These are phyloP conservation scores for Simalia tracyae DNA, from an alignment of 2,797 vertebrate species.

Conservation along the genomic window DNA sequence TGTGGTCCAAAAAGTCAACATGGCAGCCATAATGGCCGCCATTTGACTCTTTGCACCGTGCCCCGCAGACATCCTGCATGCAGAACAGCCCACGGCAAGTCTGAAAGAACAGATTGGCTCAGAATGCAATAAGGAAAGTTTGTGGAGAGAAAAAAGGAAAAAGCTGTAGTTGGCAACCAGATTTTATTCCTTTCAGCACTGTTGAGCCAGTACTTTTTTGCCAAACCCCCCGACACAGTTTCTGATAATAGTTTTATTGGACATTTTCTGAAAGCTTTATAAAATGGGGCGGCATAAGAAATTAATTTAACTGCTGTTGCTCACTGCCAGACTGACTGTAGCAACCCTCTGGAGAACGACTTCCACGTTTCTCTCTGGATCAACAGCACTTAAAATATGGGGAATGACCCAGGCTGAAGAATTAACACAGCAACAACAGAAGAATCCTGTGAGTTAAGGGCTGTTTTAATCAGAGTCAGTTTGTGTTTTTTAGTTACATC, in stretches of 20 bases:
- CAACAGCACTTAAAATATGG: neutral
- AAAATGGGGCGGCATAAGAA: neutral
- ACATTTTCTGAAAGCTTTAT: neutral
- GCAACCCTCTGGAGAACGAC: neutral
- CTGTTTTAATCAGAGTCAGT: neutral
- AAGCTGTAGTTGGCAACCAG: neutral
- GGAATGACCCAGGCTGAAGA: neutral
- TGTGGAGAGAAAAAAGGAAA: neutral
- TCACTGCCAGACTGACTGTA: neutral
- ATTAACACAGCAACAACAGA: neutral
- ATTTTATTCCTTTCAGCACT: neutral
- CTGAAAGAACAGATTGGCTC: neutral
- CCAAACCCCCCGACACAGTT: neutral
- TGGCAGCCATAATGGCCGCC: neutral
- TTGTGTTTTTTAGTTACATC: neutral
- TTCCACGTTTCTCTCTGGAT: neutral
- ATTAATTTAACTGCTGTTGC: neutral
- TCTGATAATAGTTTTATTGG: neutral
- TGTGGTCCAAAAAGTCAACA: neutral
- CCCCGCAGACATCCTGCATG: neutral
- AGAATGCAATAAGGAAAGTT: neutral
- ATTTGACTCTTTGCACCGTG: neutral
- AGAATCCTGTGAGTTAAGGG: neutral
- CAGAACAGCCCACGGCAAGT: neutral
- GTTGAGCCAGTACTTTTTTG: neutral